phyloP scores from a whole-genome alignment of 2,888 invertebrate genomes.

The Machimus rusticus region DNA sequence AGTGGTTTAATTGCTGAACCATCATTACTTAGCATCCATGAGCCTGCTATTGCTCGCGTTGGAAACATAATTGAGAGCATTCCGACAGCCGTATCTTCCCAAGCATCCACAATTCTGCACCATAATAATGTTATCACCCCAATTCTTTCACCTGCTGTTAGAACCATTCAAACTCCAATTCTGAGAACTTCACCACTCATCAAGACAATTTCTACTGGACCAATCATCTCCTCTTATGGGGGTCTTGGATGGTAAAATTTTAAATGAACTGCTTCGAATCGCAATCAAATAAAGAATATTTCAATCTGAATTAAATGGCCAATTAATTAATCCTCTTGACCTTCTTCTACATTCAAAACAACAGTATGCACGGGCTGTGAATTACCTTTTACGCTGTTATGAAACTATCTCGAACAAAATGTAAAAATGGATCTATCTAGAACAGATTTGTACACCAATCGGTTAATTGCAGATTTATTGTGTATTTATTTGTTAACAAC shows the following conservation, averaged over 20 bases:
- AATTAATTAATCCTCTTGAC: not conserved
- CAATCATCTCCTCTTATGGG: slow-evolving; percentile 40
- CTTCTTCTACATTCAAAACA: not conserved
- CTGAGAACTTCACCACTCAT: slow-evolving; percentile 44
- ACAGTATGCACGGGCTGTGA: not conserved
- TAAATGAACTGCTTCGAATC: not conserved
- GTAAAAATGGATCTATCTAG: not conserved
- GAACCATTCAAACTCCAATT: too few species aligned
- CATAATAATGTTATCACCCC: too few species aligned
- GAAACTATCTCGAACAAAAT: not conserved
- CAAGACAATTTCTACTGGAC: slow-evolving; percentile 47
- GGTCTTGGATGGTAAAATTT: not conserved
- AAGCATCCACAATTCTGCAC: slow-evolving; percentile 59
- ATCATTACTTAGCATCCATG: not conserved
- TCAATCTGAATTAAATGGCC: not conserved
- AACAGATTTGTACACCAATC: not conserved
- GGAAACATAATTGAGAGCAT: slow-evolving; percentile 50
- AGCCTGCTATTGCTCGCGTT: slow-evolving; percentile 53
- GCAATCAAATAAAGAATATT: not conserved
- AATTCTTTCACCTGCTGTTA: too few species aligned
- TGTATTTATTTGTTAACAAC: not conserved
- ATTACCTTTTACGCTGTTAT: not conserved
- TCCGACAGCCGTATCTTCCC: slow-evolving; percentile 58
- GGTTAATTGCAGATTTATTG: too few species aligned
- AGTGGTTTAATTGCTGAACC: too few species aligned